phyloP scores from a whole-genome alignment of 2,113 vertebrate genomes.

The Aspiorhynchus laticeps region DNA sequence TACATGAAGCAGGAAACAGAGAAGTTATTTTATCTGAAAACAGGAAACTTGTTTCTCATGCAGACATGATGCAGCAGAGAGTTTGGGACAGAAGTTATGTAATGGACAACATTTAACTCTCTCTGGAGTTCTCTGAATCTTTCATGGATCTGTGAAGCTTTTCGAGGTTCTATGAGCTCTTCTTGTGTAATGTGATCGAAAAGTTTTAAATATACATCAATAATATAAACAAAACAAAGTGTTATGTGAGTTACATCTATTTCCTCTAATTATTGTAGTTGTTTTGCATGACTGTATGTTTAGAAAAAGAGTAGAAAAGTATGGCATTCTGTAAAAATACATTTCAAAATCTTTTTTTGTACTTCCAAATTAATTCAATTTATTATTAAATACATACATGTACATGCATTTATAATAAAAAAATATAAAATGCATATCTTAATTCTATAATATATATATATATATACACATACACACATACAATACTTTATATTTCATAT shows the following conservation, averaged over 20 bases:
- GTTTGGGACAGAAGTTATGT: neutral
- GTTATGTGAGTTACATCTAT: neutral
- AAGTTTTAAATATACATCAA: neutral
- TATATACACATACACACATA: too few relatives aligned
- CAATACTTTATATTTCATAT: too few relatives aligned
- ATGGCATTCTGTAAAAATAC: neutral
- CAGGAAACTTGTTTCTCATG: neutral
- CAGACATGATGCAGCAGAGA: neutral
- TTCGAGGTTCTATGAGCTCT: neutral
- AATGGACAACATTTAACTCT: neutral
- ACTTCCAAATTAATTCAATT: too few relatives aligned
- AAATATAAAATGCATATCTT: too few relatives aligned
- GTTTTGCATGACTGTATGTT: neutral
- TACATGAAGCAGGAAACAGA: neutral
- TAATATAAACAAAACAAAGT: neutral
- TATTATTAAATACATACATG: too few relatives aligned
- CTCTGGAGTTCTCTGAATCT: neutral
- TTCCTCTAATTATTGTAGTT: neutral
- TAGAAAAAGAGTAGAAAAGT: neutral
- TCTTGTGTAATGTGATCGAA: neutral
- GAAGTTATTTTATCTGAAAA: neutral
- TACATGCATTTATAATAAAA: too few relatives aligned
- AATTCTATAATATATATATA: too few relatives aligned
- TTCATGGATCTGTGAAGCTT: neutral
- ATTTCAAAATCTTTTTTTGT: neutral